phyloP scores from a whole-genome alignment of 2,888 invertebrate genomes.

The Pammene fasciana region DNA sequence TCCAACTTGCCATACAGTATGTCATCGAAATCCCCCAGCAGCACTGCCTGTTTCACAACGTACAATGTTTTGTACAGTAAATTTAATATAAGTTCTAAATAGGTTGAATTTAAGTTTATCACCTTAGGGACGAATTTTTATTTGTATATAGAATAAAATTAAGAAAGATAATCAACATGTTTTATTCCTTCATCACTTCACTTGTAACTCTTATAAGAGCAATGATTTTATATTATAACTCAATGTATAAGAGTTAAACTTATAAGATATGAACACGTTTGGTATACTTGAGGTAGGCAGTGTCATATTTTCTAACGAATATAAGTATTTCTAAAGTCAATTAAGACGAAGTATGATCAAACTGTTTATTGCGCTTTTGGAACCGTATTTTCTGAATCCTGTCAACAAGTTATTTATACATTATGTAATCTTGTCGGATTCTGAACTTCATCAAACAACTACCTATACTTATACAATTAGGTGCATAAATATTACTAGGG shows the following conservation, averaged over 20 bases:
- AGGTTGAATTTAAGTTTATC: constrained; percentile 71
- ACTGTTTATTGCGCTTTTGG: background rate
- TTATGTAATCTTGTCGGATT: no score
- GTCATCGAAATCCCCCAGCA: constrained; percentile 37
- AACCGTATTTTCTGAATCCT: no score
- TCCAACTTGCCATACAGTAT: constrained; percentile 9
- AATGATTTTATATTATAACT: no score
- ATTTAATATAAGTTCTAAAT: constrained; percentile 67
- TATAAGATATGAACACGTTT: background rate
- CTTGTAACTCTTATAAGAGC: no score
- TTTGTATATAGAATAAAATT: constrained; percentile 77
- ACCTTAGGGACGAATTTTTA: constrained; percentile 74
- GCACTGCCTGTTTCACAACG: constrained; percentile 68
- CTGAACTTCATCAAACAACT: no score
- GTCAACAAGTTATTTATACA: no score
- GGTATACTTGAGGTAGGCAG: background rate
- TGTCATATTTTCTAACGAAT: no score
- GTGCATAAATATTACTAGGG: no score
- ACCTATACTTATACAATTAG: no score
- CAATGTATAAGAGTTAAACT: no score
- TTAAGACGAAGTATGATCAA: background rate
- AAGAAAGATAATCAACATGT: constrained; percentile 52
- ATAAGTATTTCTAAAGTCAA: background rate
- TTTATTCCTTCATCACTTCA: constrained; percentile 47
- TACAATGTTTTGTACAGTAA: constrained; percentile 70